Conservation (phyloP, 2,888 invertebrate genomes). For the Leptura quadrifasciata region DNA sequence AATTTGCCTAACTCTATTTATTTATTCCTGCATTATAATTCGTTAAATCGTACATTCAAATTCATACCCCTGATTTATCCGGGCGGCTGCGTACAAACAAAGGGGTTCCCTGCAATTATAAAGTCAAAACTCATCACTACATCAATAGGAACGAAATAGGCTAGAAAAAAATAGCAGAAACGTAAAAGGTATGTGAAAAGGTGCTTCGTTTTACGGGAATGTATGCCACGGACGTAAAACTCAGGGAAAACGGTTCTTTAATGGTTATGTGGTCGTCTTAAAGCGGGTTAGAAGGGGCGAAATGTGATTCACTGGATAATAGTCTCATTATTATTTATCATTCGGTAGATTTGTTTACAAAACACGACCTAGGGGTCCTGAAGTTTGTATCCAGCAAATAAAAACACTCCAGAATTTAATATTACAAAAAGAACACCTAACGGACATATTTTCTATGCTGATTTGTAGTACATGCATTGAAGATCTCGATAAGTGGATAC, state of each 20-base stretch:
- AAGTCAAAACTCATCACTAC: conserved; percentile 68
- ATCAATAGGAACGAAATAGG: conserved; percentile 43
- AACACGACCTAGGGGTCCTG: conserved; percentile 44
- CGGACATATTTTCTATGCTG: conserved; percentile 29
- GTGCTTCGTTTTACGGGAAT: conserved; percentile 56
- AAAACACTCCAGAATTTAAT: conserved; percentile 42
- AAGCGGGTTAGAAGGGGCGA: conserved; percentile 59
- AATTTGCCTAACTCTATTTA: conserved; percentile 73
- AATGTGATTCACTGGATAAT: conserved; percentile 60
- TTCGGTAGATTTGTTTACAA: conserved; percentile 62
- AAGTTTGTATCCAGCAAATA: conserved; percentile 16
- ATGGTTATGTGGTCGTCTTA: conserved; percentile 65
- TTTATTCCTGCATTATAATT: conserved; percentile 73
- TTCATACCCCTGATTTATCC: conserved; percentile 71
- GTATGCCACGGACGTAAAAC: conserved; percentile 54
- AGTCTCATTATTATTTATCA: conserved; percentile 64
- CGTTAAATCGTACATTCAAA: conserved; percentile 72
- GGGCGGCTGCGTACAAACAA: conserved; percentile 70
- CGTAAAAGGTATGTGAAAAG: conserved; percentile 61
- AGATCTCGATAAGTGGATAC: conserved; percentile 51
- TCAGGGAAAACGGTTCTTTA: conserved; percentile 61
- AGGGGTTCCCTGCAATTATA: conserved; percentile 71
- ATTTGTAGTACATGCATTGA: conserved; percentile 46
- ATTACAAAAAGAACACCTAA: conserved; percentile 40
- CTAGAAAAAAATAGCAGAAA: conserved; percentile 53